Percentiles rank a stretch among this genome's conserved stretches.
phyloP scores from a whole-genome alignment of 2,113 vertebrate genomes.

The Panthera uncia region DNA sequence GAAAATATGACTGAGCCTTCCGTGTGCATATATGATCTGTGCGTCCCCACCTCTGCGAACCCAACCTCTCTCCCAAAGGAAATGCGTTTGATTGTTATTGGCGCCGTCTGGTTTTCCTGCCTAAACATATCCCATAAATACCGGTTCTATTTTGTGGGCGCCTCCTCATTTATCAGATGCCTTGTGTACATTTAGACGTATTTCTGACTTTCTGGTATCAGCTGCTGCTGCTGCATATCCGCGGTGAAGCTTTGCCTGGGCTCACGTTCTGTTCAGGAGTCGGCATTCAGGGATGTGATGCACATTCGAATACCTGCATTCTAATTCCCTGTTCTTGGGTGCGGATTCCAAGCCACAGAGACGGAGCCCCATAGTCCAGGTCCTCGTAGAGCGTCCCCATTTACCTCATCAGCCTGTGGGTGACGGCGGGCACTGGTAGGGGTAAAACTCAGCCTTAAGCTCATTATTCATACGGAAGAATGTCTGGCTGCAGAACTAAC shows the following conservation, averaged over 20 bases:
- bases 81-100: background rate
- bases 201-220: background rate
- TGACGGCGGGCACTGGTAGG: background rate
- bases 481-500: background rate
- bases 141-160: background rate
- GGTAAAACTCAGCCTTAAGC: background rate
- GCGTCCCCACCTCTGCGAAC: background rate
- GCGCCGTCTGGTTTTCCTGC: background rate
- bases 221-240: background rate
- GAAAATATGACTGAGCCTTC: background rate
- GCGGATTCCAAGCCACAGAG: background rate
- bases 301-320: background rate
- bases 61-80: background rate
- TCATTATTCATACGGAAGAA: background rate
- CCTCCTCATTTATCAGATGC: background rate
- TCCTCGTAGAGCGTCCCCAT: background rate
- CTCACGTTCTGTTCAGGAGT: background rate
- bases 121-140: background rate
- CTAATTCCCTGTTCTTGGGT: background rate
- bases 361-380: background rate
- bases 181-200: background rate
- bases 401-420: background rate
- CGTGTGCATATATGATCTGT: fast-evolving
- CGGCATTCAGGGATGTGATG: background rate
- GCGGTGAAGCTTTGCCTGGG: background rate